Conservation (phyloP, 2,113 vertebrate genomes). For the Lepisosteus osseus region DNA sequence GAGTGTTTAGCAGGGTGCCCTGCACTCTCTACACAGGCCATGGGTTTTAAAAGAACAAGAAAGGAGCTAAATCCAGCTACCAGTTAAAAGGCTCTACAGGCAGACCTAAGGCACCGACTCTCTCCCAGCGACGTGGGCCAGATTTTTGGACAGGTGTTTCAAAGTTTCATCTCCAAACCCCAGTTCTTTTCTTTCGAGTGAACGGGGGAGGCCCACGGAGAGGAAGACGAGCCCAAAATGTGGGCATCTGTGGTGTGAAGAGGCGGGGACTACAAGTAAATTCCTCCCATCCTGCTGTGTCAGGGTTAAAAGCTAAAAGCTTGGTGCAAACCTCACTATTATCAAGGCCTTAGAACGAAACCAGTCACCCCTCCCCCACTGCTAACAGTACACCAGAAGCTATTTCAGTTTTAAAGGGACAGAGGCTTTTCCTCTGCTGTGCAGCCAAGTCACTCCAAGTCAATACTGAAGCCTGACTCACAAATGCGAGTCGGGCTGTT, state of each 20-base stretch:
- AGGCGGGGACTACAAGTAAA: neutral
- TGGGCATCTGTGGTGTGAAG: neutral
- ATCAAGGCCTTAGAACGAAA: conserved; percentile 17
- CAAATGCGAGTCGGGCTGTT: neutral
- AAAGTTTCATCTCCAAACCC: neutral
- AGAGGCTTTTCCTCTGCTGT: neutral
- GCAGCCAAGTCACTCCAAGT: neutral
- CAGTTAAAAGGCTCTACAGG: too few species aligned
- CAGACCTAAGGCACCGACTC: too few species aligned
- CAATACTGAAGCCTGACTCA: neutral
- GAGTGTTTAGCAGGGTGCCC: too few species aligned
- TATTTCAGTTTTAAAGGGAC: conserved; percentile 33
- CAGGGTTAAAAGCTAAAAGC: conserved; percentile 21
- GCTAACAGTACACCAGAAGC: conserved; percentile 24
- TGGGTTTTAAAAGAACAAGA: too few species aligned
- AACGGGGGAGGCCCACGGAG: conserved; percentile 14
- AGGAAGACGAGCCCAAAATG: conserved; percentile 4
- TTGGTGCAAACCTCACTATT: conserved; percentile 14
- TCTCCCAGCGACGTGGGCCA: too few species aligned
- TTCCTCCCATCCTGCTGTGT: conserved; percentile 26
- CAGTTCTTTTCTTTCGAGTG: neutral
- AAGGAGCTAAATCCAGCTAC: too few species aligned
- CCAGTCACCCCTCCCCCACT: conserved; percentile 31
- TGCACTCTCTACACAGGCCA: too few species aligned
- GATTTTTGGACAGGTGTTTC: neutral